Evolutionary conservation across 1,140 invertebrate species (phyloP), one percentile per base, ranked within the genome.

Genomic region (Uloborus diversus): DNA sequence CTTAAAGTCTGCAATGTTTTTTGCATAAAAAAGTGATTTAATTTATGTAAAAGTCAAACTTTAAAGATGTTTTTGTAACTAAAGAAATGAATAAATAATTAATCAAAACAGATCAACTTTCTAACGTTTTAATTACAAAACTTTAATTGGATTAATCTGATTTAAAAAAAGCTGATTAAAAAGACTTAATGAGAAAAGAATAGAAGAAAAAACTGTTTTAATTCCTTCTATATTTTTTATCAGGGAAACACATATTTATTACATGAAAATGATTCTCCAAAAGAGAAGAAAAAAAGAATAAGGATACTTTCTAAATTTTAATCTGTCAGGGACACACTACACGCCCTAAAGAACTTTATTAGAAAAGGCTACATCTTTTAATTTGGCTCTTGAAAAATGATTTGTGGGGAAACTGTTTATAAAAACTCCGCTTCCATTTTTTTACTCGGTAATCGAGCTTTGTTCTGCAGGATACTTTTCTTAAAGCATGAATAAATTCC

Each of bases 81-180:
- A n/a, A n/a, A n/a, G n/a, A n/a, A n/a, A n/a, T n/a, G n/a, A 68
- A 53, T n/a, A 66, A 33, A 32, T 59, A 59, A 70, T 70, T 70
- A 70, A 59, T 70, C 68, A 70, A 57, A 70, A 30, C n/a, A 53
- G 53, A 70, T 70, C 68, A 70, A 57, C 53, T 70, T 14, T 27
- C 27, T 33, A 69, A 32, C 28, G 65, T n/a, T 35, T 68, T 69
- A 69, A 69, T 70, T 57, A 57, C 32, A 27, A 69, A 70, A 59
- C 59, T 57, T 70, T 70, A 70, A 70, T 70, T 70, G 68, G 68
- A 70, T 42, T 70, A 70, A 70, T 59, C 68, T 35, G 13, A 53
- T 57, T 70, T 25, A 23, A 3, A 57, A 59, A 70, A 57, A n/a
- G 32, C 51, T 17, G 68, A 70, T 70, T 70, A 57, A 70, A 11